Conservation (phyloP, 2,113 vertebrate species). For the Hippocampus mohnikei region DNA sequence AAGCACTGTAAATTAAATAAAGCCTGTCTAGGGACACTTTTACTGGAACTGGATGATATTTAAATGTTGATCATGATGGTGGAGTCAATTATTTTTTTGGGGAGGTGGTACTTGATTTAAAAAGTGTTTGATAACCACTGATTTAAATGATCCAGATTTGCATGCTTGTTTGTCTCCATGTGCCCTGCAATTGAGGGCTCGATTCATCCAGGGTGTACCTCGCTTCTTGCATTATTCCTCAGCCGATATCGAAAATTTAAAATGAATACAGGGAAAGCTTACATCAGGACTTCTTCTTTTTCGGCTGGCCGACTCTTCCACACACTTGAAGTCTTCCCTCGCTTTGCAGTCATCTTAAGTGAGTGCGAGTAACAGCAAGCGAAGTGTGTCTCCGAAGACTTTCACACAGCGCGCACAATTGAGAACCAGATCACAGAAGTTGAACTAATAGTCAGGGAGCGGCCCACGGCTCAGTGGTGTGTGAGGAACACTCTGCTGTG, state of each 20-base stretch:
- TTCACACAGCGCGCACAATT: not conserved
- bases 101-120: too few species aligned
- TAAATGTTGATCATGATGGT: not conserved
- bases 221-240: not conserved
- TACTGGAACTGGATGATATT: too few species aligned
- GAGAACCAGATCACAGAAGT: slow-evolving; percentile 30
- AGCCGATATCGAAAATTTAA: not conserved
- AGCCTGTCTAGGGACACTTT: too few species aligned
- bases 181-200: not conserved
- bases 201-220: not conserved
- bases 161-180: too few species aligned
- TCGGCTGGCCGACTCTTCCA: not conserved
- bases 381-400: slow-evolving; percentile 17
- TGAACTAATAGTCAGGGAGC: slow-evolving; percentile 29
- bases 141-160: not conserved
- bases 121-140: not conserved
- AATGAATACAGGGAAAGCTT: not conserved
- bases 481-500: slow-evolving; percentile 9
- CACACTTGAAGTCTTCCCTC: not conserved
- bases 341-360: slow-evolving; percentile 31
- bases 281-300: not conserved
- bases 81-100: not conserved
- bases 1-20: too few species aligned
- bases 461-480: slow-evolving; percentile 24
- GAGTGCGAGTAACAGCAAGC: slow-evolving; percentile 21